These are phyloP conservation scores for Epinotia demarniana DNA, from an alignment of 2,888 invertebrate genomes.

Conservation along the genomic window DNA sequence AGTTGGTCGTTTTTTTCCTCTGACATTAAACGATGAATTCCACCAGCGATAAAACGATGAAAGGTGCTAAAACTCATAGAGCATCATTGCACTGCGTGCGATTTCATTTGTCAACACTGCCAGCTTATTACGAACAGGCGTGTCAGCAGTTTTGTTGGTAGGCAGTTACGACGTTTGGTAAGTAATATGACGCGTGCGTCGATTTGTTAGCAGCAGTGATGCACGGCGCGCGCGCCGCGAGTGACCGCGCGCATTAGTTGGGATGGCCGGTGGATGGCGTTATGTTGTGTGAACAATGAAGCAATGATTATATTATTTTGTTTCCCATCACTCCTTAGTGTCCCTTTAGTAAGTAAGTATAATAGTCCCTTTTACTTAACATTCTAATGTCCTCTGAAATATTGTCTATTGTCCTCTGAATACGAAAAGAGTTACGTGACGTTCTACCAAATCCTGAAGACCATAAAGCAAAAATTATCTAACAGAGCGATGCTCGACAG, in stretches of 20 bases:
- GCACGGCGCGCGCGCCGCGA: slow-evolving; percentile 39
- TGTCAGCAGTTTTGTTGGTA: not conserved
- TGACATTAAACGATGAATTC: slow-evolving; percentile 30
- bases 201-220: slow-evolving; percentile 40
- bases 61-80: slow-evolving; percentile 38
- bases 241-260: slow-evolving; percentile 39
- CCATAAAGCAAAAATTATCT: slow-evolving; percentile 25
- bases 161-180: slow-evolving; percentile 11
- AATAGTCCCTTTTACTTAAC: too few species aligned
- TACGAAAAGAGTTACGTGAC: slow-evolving; percentile 28
- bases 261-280: slow-evolving; percentile 49
- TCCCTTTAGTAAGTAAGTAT: too few species aligned
- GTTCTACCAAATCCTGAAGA: slow-evolving; percentile 24
- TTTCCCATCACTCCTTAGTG: too few species aligned
- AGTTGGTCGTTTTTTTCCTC: not conserved
- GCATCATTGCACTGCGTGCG: slow-evolving; percentile 30
- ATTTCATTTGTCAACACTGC: slow-evolving; percentile 37
- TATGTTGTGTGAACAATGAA: slow-evolving; percentile 46
- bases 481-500: slow-evolving; percentile 20
- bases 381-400: slow-evolving; percentile 19
- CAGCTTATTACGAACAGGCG: not conserved
- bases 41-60: slow-evolving; percentile 29
- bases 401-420: slow-evolving; percentile 11
- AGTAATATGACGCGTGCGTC: slow-evolving; percentile 11
- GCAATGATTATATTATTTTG: too few species aligned